phyloP scores from a whole-genome alignment of 1,140 invertebrate species.

The Drosophila subobscura region DNA sequence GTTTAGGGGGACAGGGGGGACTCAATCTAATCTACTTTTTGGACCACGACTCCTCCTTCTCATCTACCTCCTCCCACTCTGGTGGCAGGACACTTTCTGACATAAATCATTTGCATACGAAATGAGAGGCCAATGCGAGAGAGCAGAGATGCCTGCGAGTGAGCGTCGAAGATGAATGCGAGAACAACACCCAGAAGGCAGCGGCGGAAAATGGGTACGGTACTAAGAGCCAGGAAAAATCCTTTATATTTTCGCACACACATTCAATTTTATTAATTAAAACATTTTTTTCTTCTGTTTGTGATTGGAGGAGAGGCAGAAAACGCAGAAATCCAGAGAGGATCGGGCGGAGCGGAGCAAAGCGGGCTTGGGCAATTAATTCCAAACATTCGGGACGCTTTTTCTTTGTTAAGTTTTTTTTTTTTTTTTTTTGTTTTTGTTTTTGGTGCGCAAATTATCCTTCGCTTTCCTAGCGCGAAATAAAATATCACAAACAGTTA shows the following conservation, averaged over 20 bases:
- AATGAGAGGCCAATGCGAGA: slow-evolving; percentile 62
- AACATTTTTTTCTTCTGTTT: slow-evolving; percentile 72
- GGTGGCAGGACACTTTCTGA: slow-evolving; percentile 62
- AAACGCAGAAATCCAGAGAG: background rate
- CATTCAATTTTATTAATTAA: slow-evolving; percentile 83
- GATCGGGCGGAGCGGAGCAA: too few relatives aligned
- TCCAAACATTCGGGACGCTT: slow-evolving; percentile 80
- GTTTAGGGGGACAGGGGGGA: slow-evolving; percentile 31
- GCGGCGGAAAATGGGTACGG: slow-evolving; percentile 27
- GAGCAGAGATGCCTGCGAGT: slow-evolving; percentile 56
- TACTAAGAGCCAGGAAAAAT: slow-evolving; percentile 65
- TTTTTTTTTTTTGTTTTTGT: slow-evolving; percentile 20
- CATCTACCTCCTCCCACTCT: too few relatives aligned
- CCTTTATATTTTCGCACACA: slow-evolving; percentile 83
- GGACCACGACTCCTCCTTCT: slow-evolving; percentile 49
- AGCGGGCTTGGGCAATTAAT: slow-evolving; percentile 74
- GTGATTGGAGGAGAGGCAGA: slow-evolving; percentile 62
- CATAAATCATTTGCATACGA: slow-evolving; percentile 84
- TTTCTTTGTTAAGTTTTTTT: slow-evolving; percentile 81
- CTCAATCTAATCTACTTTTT: slow-evolving; percentile 75
- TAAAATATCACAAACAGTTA: slow-evolving; percentile 83
- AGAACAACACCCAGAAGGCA: slow-evolving; percentile 45
- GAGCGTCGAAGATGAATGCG: slow-evolving; percentile 75
- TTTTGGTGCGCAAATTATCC: slow-evolving; percentile 68
- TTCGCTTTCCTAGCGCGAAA: slow-evolving; percentile 75